Base-by-base conservation (phyloP, 64 coral and sea anemone species). In the Trachythela sp. region DNA sequence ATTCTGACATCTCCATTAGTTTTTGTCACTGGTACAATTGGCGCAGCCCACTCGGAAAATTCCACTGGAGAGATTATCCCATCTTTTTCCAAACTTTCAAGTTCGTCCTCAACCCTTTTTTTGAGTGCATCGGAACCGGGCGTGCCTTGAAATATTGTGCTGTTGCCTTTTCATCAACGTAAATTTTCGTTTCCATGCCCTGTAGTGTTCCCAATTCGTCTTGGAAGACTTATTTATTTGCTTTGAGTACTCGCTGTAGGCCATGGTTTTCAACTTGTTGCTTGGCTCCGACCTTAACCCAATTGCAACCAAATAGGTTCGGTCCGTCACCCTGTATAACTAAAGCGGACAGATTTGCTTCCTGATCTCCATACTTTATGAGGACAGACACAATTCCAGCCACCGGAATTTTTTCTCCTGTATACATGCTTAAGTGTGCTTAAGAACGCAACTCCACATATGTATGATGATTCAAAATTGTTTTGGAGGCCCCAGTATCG, bases 1-100 rank as follows among this genome's bases (percentile, higher is more conserved):
- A 93, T 93, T 7, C 87, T 6, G 10, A 89, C 86, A 13, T 48
- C 54, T 17, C 89, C 89, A 32, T 90, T 85, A 32, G 88, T 27
- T 84, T 86, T 90, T 4, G 80, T 36, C 13, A 94, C 88, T 24
- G n/a, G n/a, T n/a, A n/a, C n/a, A n/a, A n/a, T n/a, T n/a, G n/a
- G n/a, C n/a, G n/a, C n/a, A n/a, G n/a, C 92, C 92, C 89, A 94
- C 32, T 94, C 86, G 13, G 49, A 88, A 59, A 49, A 49, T 49
- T 49, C 84, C 39, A 90, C 89, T 18, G 83, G 72, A 48, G 77
- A 87, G 38, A 94, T 68, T 5, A 85, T 85, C 14, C 92, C 92
- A 20, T 85, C 54, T 49, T 54, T 87, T 58, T 94, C 88, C 27
- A 94, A 37, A 38, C 86, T 83, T 0, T 86, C 58, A 14, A 88